Evolutionary conservation across 2,888 invertebrate genomes (phyloP), one percentile per base, ranked within the genome.

Genomic region (Athalia cordata): DNA sequence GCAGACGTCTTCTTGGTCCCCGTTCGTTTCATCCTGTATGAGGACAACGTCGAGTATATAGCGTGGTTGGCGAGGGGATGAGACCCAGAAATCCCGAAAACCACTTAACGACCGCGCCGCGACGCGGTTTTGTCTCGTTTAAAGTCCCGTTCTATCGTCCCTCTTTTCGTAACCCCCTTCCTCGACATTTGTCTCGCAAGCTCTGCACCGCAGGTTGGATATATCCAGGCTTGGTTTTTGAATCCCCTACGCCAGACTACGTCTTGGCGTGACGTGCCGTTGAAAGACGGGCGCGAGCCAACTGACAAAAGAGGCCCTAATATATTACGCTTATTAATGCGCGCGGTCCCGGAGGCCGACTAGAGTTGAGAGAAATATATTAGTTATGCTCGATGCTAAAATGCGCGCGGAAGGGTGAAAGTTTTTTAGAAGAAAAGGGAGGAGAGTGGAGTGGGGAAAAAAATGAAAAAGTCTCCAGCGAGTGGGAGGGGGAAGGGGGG

Each of bases 271-370:
- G 86, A 85, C 86, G 84, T 81, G 82, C 81, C 81, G 83, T 79
- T 86, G 86, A 87, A 86, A 87, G 86, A 84, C 84, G 83, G 79
- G 81, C 81, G 80, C 75, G 75, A 75, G 64, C 79, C 82, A 29
- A 78, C 83, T 83, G 82, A 89, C 88, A 88, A 89, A 89, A 82
- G 87, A 86, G 83, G 83, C 85, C 84, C 87, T 87, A 86, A 88
- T 88, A 88, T 88, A 89, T 89, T 88, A 87, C 87, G 87, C 86
- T 87, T 88, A 88, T 89, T 89, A 89, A 87, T 87, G 84, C 83
- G 77, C 77, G 77, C 80, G 81, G 79, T 82, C 82, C 80, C 81
- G 80, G 82, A 80, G 79, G 29, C 29, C 29, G 79, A 78, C 74
- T 79, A 76, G 79, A 78, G 79, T 65, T 13, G n/a, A 61, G 75